Evolutionary conservation across 2,888 invertebrate genomes (phyloP), one percentile per base, ranked within the genome.

Genomic region (Pristionchus arcanus): DNA sequence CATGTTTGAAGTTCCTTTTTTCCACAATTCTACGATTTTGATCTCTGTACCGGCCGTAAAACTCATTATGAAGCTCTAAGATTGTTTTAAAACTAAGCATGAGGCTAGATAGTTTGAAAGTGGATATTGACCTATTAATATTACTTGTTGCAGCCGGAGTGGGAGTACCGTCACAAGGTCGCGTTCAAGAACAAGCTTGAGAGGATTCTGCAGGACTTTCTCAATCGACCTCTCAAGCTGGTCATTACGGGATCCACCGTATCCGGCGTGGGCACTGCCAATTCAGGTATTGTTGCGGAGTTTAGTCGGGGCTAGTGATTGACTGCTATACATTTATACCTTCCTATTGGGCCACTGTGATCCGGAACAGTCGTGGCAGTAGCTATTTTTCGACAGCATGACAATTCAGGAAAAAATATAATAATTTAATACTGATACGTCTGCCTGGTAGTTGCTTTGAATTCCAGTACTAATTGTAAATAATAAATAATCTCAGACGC

Each of bases 171-270:
- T 19, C 31, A 34, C 66, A 86, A 86, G 28, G 42, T 86, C 25
- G 63, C 53, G 31, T 86, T 86, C 86, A 86, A 86, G 86, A 66
- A 66, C 37, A 34, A 66, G 25, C 16, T 86, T 21, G 86, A 86
- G 42, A 13, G 19, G 13, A 28, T 37, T 13, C 84, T 84, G 21
- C 1, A 4, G 9, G 28, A n/a, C 11, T 55, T 42, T 25, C 53
- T 84, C 55, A 84, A 37, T 1, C 66, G 66, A 2, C 86, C 86
- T 11, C 53, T 74, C 74, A 37, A 53, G 21, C 21, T 88, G 49
- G 87, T 88, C 31, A 88, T 88, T 49, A 88, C 87, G 19, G 87
- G 87, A 19, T 88, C 87, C 21, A 88, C 87, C 53, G 74, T 88
- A 49, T 71, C 87, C 21, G 87, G 87, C 15, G 71, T 71, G 28